Base-by-base conservation (phyloP, 2,888 invertebrate species). In the Schrankia costaestrigalis region DNA sequence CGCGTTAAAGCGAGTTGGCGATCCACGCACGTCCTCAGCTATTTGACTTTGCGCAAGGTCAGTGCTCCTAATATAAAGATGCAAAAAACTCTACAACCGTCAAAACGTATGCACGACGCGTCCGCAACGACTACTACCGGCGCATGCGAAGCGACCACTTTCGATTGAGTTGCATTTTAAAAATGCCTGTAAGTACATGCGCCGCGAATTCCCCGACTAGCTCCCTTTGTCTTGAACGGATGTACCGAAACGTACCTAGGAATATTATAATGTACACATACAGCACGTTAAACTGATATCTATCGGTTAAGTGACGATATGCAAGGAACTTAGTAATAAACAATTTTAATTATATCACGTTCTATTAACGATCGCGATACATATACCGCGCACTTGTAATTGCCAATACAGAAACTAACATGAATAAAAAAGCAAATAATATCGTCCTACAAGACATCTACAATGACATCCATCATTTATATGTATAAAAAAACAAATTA, bases 21-120 rank as follows among this genome's bases (percentile, higher is more conserved):
- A 58, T 56, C 56, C 54, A 53, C 63, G 61, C 56, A 54, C 56
- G 60, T 63, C 69, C 77, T 77, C 78, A 84, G 76, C 83, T 78
- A 84, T 87, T 84, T 84, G 86, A 85, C 86, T 86, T 87, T 86
- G 86, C 69, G 81, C 83, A 87, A 87, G 86, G 86, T 85, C 82
- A 84, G 82, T 84, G 83, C 73, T 80, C 85, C 83, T 84, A 79
- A 80, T 84, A 77, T 78, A 84, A 79, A 82, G 74, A 83, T 83
- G 82, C 81, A 82, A 80, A 81, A 81, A 68, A 63, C 57, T 50
- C 51, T 46, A 69, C 57, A 61, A 61, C 59, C 57, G 54, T 43
- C 63, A 35, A 57, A 34, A 43, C 46, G 61, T 69, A 74, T 76
- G 73, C 76, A 61, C 46, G 48, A 35, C 72, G 71, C 73, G 73